These are phyloP conservation scores for Cossypha polioptera DNA, from an alignment of 2,797 vertebrate species.

Conservation along the genomic window DNA sequence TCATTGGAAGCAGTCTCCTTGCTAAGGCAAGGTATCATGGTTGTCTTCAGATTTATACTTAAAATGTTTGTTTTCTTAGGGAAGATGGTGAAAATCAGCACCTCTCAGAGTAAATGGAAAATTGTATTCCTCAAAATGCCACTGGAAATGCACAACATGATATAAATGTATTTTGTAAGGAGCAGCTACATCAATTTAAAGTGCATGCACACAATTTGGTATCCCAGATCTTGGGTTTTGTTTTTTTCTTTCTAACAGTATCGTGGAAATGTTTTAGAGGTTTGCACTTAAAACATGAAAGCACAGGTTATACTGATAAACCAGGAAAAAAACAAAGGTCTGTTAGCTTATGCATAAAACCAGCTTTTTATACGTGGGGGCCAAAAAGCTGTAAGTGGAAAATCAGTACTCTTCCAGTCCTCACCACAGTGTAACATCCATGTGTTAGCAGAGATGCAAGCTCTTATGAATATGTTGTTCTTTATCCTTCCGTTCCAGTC, in stretches of 20 bases:
- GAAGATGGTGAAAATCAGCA: conserved; percentile 43
- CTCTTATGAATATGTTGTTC: neutral
- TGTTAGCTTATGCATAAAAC: neutral
- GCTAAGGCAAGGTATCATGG: conserved; percentile 47
- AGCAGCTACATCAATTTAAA: conserved; percentile 45
- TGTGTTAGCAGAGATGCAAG: neutral
- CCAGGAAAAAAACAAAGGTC: neutral
- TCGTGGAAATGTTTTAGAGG: conserved; percentile 8
- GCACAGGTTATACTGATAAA: neutral
- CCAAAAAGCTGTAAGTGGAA: neutral
- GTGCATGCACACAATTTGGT: conserved; percentile 13
- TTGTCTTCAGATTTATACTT: conserved; percentile 43
- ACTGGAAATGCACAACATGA: conserved; percentile 52
- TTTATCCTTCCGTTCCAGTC: neutral
- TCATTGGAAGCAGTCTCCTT: conserved; percentile 39
- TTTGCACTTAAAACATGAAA: conserved; percentile 1
- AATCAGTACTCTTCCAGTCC: neutral
- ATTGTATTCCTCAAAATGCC: conserved; percentile 55
- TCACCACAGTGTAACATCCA: neutral
- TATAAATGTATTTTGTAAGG: conserved; percentile 36
- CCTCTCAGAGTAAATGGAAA: conserved; percentile 56
- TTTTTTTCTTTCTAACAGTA: conserved; percentile 18
- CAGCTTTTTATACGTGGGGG: neutral
- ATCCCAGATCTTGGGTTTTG: neutral
- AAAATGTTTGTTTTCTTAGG: conserved; percentile 58